Conservation (phyloP, 2,797 vertebrate species). For the Oreochromis grahami region DNA sequence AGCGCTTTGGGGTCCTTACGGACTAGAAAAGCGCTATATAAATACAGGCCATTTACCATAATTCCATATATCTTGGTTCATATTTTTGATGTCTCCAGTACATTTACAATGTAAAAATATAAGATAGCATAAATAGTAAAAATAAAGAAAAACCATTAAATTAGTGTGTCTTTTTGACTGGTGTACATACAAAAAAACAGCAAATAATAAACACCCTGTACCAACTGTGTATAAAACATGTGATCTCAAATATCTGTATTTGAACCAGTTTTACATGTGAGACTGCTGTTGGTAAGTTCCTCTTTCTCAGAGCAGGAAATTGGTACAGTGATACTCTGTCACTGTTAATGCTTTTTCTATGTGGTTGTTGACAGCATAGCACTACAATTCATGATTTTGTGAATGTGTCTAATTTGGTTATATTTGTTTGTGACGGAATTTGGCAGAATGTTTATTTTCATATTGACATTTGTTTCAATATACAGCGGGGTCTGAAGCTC, state of each 20-base stretch:
- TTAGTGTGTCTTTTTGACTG: not conserved
- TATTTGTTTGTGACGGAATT: not conserved
- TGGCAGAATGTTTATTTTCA: not conserved
- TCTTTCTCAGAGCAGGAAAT: not conserved
- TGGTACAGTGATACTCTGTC: not conserved
- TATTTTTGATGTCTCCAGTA: not conserved
- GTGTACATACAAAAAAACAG: rapidly evolving
- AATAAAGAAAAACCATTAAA: not conserved
- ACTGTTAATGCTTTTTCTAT: not conserved
- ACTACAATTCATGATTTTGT: not conserved
- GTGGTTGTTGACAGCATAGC: not conserved
- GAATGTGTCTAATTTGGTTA: not conserved
- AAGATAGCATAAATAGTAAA: not conserved
- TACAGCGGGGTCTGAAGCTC: not conserved
- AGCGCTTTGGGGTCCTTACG: too few relatives aligned
- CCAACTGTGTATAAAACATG: not conserved
- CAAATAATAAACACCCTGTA: not conserved
- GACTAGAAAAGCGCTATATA: too few relatives aligned
- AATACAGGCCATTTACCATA: not conserved
- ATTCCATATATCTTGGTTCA: rapidly evolving
- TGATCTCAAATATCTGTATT: not conserved
- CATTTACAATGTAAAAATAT: not conserved
- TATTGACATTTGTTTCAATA: not conserved
- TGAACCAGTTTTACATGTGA: not conserved
- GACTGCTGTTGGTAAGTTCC: not conserved